These are phyloP conservation scores for Hyalella azteca DNA, from an alignment of 2,888 invertebrate species.

Conservation along the genomic window DNA sequence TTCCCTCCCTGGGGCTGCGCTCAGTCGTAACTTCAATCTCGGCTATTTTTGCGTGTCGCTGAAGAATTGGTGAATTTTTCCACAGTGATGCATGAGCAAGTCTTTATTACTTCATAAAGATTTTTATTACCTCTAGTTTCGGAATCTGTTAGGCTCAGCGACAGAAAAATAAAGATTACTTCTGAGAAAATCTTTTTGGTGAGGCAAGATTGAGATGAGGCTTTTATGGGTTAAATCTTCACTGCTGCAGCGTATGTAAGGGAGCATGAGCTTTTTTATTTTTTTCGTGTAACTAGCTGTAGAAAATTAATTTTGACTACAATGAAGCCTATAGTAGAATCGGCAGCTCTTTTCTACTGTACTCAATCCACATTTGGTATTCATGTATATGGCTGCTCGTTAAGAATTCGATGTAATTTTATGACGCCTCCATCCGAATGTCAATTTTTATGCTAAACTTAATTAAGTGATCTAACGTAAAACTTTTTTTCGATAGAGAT, in stretches of 20 bases:
- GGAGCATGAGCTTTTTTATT: not conserved
- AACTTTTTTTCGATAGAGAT: too few relatives aligned
- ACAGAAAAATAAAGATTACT: not conserved
- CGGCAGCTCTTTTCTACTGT: too few relatives aligned
- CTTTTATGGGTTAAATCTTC: not conserved
- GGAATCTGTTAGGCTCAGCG: not conserved
- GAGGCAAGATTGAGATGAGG: not conserved
- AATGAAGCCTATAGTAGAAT: too few relatives aligned
- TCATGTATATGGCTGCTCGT: too few relatives aligned
- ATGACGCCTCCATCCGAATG: too few relatives aligned
- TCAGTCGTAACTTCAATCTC: not conserved
- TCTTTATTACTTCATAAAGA: constrained; percentile 24
- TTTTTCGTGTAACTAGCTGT: too few relatives aligned
- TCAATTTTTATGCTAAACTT: too few relatives aligned
- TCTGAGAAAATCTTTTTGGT: not conserved
- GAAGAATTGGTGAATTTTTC: not conserved
- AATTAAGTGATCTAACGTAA: too few relatives aligned
- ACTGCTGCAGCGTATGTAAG: not conserved
- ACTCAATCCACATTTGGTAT: too few relatives aligned
- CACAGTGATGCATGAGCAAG: constrained; percentile 6
- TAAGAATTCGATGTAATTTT: too few relatives aligned
- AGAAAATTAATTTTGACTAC: too few relatives aligned
- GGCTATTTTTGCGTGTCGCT: constrained; percentile 6
- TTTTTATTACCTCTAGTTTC: not conserved
- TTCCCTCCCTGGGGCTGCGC: not conserved